Base-by-base conservation (phyloP, 2,888 invertebrate species). In the Plagodis pulveraria region DNA sequence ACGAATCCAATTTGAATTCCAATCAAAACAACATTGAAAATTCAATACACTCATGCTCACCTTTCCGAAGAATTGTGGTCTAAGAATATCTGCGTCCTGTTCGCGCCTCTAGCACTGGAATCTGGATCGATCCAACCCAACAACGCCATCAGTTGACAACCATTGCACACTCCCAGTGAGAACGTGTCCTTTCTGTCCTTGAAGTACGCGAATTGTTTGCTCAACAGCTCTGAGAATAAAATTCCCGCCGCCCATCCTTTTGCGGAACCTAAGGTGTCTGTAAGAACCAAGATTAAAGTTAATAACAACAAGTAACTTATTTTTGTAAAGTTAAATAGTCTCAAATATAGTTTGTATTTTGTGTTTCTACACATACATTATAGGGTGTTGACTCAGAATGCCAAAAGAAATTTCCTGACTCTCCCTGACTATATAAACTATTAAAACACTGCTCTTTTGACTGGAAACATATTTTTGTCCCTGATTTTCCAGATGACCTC, bases 201-300 rank as follows among this genome's bases (percentile, higher is more conserved):
- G 87, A 99, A 99, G 54, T 94, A 91, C 32, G 95, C 89, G 71
- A 99, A 96, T 81, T 98, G 97, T 0, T 94, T 89, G 64, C 94
- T 93, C n/a, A 99, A 83, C 2, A 93, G 91, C 8, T 95, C 94
- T 72, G 98, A 96, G 84, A 97, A 98, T 42, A 96, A 86, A 45
- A 99, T 96, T 67, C 97, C 96, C 0, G 98, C 98, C 0, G 99
- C 98, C 99, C 99, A 99, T 42, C 99, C 99, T 92, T 98, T 99
- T 0, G 98, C 99, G 0, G 99, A 99, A 6, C 99, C 99, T 51
- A 99, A 93, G 0, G 99, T 99, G 84, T 98, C 98, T 96, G 81
- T 12, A 65, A 70, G 22, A 22, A 22, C 1, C 22, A 22, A 22
- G 4, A 22, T 22, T 2, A 2, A 22, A 22, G 22, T 22, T 22